phyloP scores from a whole-genome alignment of 2,797 vertebrate species.

The Myotis myotis region DNA sequence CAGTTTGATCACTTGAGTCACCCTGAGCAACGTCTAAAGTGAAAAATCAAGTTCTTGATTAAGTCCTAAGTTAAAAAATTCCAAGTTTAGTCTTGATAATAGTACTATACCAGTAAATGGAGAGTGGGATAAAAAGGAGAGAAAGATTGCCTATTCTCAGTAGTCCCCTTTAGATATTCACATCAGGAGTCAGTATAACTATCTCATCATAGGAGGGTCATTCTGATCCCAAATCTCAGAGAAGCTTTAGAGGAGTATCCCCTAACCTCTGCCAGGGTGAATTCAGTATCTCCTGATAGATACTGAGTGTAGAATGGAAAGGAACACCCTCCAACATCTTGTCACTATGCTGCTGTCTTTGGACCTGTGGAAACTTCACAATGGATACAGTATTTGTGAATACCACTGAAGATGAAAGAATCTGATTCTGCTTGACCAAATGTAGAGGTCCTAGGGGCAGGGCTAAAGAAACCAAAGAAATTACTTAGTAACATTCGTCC shows the following conservation, averaged over 20 bases:
- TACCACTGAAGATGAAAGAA: not conserved
- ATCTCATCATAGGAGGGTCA: not conserved
- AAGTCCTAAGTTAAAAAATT: not conserved
- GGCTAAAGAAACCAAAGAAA: not conserved
- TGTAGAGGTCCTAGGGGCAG: not conserved
- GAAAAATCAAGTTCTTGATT: constrained; percentile 13
- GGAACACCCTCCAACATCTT: not conserved
- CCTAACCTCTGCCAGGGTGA: not conserved
- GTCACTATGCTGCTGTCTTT: not conserved
- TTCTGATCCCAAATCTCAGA: not conserved
- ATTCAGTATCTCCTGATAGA: not conserved
- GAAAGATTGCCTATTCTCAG: not conserved
- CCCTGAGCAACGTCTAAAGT: not conserved
- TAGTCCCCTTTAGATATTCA: not conserved
- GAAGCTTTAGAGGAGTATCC: not conserved
- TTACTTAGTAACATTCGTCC: not conserved
- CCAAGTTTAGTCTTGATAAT: not conserved
- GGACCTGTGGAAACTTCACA: not conserved
- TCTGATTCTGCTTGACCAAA: not conserved
- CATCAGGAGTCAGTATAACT: not conserved
- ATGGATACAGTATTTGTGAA: not conserved
- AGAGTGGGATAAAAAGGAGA: not conserved
- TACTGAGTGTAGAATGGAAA: not conserved
- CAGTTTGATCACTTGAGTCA: not conserved
- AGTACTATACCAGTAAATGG: not conserved